phyloP scores from a whole-genome alignment of 2,888 invertebrate species.

The Orgyia antiqua region DNA sequence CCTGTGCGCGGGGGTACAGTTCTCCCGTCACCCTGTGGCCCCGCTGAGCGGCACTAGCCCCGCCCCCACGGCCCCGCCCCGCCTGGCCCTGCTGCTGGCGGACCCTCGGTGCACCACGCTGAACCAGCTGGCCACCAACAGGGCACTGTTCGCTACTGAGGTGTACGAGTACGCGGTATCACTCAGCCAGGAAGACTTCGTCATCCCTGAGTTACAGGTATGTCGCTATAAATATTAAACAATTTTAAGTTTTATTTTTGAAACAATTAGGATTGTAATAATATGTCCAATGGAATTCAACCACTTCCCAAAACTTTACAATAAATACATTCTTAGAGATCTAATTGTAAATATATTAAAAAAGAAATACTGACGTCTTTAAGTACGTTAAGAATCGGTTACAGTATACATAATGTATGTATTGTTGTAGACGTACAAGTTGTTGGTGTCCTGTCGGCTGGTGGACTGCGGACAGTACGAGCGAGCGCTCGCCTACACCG shows the following conservation, averaged over 20 bases:
- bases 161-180: constrained; percentile 95
- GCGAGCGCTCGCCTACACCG: constrained; percentile 90
- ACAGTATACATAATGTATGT: too few species aligned
- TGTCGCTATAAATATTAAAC: constrained; percentile 12
- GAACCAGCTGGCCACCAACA: constrained; percentile 84
- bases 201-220: constrained; percentile 86
- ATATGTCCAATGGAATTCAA: too few species aligned
- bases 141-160: constrained; percentile 95
- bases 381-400: too few species aligned
- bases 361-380: too few species aligned
- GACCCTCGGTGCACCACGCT: constrained; percentile 81
- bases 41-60: constrained; percentile 41
- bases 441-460: constrained; percentile 87
- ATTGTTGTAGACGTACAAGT: constrained; percentile 90
- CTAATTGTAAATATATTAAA: too few species aligned
- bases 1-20: constrained; percentile 87
- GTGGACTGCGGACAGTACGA: constrained; percentile 85
- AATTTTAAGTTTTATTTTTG: background rate
- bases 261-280: too few species aligned
- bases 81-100: constrained; percentile 89
- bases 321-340: too few species aligned
- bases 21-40: constrained; percentile 63
- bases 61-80: constrained; percentile 61
- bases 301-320: too few species aligned
- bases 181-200: constrained; percentile 84